Evolutionary conservation across 35 echinoderm and acorn worm species (phyloP), one percentile per base, ranked within the genome.

Genomic region (Ptychodera flava): DNA sequence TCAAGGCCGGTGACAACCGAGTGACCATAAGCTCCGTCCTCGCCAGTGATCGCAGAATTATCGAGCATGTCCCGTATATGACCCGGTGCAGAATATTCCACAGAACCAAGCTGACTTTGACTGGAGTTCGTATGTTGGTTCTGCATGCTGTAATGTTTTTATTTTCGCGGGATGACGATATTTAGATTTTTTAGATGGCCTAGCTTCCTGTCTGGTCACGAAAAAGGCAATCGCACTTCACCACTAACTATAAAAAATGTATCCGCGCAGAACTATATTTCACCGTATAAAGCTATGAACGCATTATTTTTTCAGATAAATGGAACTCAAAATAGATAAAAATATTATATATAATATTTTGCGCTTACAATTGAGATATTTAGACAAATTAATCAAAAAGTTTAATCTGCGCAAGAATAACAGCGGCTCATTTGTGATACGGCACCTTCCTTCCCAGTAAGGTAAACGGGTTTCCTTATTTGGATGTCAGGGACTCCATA

Each of bases 131-230:
- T 64, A 22, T 64, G 45, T 22, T 64, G 45, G 45, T 22, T 64
- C 45, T 64, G 45, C 45, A 64, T 64, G 45, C 45, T 64, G 45
- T 64, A 64, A 64, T 64, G 45, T 64, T 64, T 64, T 64, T 64
- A 64, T 64, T 64, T 64, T 64, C 45, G 45, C 45, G 45, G 45
- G 45, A 64, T 64, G 45, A 64, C 45, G 45, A 64, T 64, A 64
- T 64, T 64, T 64, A 64, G 45, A 64, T 64, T 64, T n/a, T 64
- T 64, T 22, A 64, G 45, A 64, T 64, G 45, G 45, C 45, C 45
- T 64, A 64, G 45, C 45, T 64, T 64, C 45, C 45, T 64, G 45
- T 64, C 45, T 64, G 6, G 6, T 64, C 45, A 64, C 45, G 45
- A 64, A 64, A 64, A 64, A 64, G 45, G 45, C 45, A 64, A 64